Conservation (phyloP, 1,140 invertebrate species). For the Drosophila kohkoa region DNA sequence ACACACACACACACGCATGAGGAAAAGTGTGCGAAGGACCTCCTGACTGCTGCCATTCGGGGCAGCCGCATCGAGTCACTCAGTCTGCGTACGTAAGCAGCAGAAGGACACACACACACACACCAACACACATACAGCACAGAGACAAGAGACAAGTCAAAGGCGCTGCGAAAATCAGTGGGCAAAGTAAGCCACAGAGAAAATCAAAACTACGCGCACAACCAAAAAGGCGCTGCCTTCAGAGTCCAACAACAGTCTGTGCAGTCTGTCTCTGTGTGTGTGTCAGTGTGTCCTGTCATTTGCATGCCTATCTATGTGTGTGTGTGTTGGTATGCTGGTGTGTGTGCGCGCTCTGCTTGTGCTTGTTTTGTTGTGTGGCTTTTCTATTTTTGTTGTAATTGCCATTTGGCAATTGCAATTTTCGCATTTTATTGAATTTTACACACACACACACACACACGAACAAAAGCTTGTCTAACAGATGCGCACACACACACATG, state of each 20-base stretch:
- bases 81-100: constrained; percentile 82
- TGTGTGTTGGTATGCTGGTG: constrained; percentile 26
- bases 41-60: constrained; percentile 68
- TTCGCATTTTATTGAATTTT: constrained; percentile 81
- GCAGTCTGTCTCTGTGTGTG: constrained; percentile 32
- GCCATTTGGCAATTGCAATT: constrained; percentile 73
- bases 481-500: constrained; percentile 39
- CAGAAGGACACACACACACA: constrained; percentile 48
- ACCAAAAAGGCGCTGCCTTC: constrained; percentile 69
- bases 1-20: constrained; percentile 22
- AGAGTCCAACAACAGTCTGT: constrained; percentile 8
- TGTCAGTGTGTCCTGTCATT: constrained; percentile 29
- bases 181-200: constrained; percentile 76
- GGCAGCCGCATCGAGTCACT: constrained; percentile 81
- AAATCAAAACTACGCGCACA: constrained; percentile 80
- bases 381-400: constrained; percentile 64
- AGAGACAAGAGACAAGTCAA: constrained; percentile 44
- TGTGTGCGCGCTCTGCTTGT: constrained; percentile 6
- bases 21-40: constrained; percentile 50
- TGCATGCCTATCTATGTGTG: constrained; percentile 15
- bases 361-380: constrained; percentile 30
- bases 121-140: constrained; percentile 36
- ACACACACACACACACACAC: constrained; percentile 55
- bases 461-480: constrained; percentile 44
- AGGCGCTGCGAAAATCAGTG: constrained; percentile 55